Evolutionary conservation across 2,797 vertebrate species (phyloP), one percentile per base, ranked within the genome.

Genomic region (Neosilurus mollespiculum): DNA sequence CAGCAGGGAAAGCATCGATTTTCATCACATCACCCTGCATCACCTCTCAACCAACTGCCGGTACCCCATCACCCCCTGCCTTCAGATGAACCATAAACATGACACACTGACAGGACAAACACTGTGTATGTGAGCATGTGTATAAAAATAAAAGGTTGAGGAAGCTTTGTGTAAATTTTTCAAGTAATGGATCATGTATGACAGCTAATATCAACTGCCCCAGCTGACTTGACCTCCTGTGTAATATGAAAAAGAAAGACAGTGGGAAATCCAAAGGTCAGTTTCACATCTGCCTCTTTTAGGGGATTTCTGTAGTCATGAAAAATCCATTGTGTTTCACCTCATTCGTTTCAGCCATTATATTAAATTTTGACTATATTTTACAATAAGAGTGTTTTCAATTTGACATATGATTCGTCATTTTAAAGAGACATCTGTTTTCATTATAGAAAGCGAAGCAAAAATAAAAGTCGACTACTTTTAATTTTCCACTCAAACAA

Each of bases 21-120:
- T 87, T 71, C 86, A 78, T 81, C 77, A 76, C 62, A 53, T 90
- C 88, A 87, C 85, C 84, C 84, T 67, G 81, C 49, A 51, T 82
- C 76, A 61, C 79, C 85, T 71, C 65, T 78, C 18, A 20, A 30
- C 77, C 54, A 20, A 82, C 78, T 51, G 58, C 88, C 84, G 22
- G 24, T 58, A 88, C 59, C 81, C 71, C 69, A 78, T 85, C 75
- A 76, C 81, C 71, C 61, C 83, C 72, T 67, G n/a, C 54, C 24
- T 85, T 70, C 86, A 91, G 86, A 80, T 88, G 82, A 90, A 89
- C 88, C 85, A 83, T 8, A 56, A 81, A 84, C 86, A 87, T 84
- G 22, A 83, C 43, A 75, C 34, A 37, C 82, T 72, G 86, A 85
- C 88, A 88, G 84, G 59, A 89, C 87, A 80, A 85, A 88, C 81